A percentile compares a stretch with the other conserved stretches of the same genome.
Conservation (phyloP, 2,797 vertebrate genomes). For the Yasuhikotakia modesta region DNA sequence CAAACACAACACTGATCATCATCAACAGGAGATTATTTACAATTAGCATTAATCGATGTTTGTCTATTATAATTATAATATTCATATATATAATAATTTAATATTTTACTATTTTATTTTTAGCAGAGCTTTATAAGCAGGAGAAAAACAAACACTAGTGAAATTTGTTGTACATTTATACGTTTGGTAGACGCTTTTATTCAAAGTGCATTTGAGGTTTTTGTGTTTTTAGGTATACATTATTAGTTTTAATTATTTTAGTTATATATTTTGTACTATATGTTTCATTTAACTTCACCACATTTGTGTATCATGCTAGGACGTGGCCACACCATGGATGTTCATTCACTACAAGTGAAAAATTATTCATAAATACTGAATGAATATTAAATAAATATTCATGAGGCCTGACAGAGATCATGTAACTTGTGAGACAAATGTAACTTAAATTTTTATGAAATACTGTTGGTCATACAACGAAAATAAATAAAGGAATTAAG, state of each 20-base stretch:
- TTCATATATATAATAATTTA: no score
- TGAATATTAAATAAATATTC: slow-evolving; percentile 21
- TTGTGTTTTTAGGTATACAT: not conserved
- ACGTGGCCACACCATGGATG: not conserved
- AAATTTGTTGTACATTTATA: no score
- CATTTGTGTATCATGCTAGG: not conserved
- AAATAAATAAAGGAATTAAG: not conserved
- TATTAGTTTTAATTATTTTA: not conserved
- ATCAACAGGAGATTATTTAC: slow-evolving; percentile 43
- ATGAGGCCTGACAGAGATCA: not conserved
- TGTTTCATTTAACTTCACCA: not conserved
- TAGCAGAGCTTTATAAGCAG: not conserved
- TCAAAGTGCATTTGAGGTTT: not conserved
- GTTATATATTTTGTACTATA: no score
- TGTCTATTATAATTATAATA: slow-evolving; percentile 36
- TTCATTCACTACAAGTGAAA: not conserved
- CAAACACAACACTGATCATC: slow-evolving; percentile 39
- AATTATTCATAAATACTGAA: slow-evolving; percentile 19
- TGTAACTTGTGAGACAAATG: not conserved
- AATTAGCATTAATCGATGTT: slow-evolving; percentile 45
- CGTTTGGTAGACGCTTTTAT: no score
- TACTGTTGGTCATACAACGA: not conserved
- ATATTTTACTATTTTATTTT: no score
- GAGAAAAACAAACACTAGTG: not conserved
- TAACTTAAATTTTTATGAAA: not conserved